Evolutionary conservation across 2,888 invertebrate species (phyloP), one percentile per base, ranked within the genome.

Genomic region (Drosophila neotestacea): DNA sequence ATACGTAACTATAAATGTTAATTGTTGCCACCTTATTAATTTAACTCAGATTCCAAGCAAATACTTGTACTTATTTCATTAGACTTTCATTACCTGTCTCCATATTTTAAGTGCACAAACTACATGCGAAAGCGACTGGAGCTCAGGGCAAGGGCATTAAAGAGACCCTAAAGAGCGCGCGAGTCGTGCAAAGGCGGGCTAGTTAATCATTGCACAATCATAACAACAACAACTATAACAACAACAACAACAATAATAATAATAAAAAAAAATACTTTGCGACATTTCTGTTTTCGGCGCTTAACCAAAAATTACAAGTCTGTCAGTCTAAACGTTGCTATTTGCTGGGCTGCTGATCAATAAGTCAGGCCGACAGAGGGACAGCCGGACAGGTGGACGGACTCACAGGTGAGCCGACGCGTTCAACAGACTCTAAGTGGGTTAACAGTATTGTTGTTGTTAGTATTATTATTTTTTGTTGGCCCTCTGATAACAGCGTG

Each of bases 401-500:
- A 27, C 46, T 55, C 11, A 41, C 72, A 70, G 67, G 65, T 77
- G 77, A 72, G 62, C 46, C 66, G 51, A 52, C 52, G 85, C 89
- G 89, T 88, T 84, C 90, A 90, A 90, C 81, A 86, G 54, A 89
- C 85, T 70, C 63, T 73, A 90, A 90, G 87, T 90, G 88, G 85
- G 90, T 86, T 86, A 87, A 64, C 22, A 39, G 44, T 55, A 52
- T 38, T 39, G 59, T 41, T 48, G 41, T 32, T 52, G 62, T 54
- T 54, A 44, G 32, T 60, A 28, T 10, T 52, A 16, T 16, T 63
- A 58, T 10, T 52, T 36, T 16, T 61, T 52, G 41, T 16, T 61
- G 66, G 47, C 77, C 41, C 73, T 66, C 66, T 81, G 78, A 77
- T 78, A 77, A 77, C 77, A 70, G 70, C 68, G 68, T 66, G 77